Evolutionary conservation across 2,797 vertebrate genomes (phyloP).

Genomic region (Emys orbicularis): DNA sequence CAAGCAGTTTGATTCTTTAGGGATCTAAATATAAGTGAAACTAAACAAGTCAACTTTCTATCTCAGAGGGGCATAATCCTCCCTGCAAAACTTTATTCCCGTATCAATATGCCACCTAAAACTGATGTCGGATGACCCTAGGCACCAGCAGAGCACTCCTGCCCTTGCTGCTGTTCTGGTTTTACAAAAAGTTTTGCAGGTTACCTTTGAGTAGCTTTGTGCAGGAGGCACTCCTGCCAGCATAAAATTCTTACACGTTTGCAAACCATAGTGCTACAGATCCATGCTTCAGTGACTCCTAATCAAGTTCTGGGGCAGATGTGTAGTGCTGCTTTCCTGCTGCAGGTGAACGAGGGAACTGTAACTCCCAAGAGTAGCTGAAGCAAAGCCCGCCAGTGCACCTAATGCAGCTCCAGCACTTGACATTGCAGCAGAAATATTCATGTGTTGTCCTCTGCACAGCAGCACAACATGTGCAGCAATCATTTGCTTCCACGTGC

Average conservation of each 20-base stretch:
- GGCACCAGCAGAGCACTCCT: neutral
- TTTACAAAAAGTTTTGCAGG: neutral
- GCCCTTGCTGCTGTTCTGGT: neutral
- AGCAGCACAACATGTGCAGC: neutral
- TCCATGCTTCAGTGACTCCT: neutral
- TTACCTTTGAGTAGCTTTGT: neutral
- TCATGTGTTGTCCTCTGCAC: fast-evolving
- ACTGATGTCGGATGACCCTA: neutral
- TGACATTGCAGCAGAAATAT: fast-evolving
- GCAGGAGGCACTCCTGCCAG: neutral
- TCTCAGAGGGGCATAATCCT: neutral
- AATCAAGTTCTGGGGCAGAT: neutral
- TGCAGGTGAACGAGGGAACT: neutral
- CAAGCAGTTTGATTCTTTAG: neutral
- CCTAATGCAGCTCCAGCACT: neutral
- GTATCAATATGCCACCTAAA: neutral
- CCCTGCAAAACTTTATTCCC: neutral
- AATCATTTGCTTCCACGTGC: neutral
- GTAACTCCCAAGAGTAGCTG: neutral
- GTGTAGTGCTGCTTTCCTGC: fast-evolving
- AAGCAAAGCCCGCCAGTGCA: fast-evolving
- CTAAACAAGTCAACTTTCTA: neutral
- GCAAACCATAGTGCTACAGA: neutral
- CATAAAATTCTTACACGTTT: neutral
- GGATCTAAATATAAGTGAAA: neutral